Conservation (phyloP, 1,140 invertebrate genomes). For the Parasteatoda tepidariorum region DNA sequence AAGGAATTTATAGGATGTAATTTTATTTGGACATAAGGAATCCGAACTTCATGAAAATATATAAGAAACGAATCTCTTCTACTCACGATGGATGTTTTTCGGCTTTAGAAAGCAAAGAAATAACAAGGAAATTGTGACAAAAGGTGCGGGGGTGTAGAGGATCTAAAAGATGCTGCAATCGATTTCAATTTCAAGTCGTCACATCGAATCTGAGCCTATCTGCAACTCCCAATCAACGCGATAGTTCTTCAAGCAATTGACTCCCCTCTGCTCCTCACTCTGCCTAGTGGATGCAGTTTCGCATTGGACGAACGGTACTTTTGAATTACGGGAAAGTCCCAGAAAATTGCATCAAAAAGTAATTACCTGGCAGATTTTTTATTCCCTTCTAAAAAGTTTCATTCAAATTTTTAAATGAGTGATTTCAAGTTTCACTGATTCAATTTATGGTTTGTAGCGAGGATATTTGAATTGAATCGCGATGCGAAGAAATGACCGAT, state of each 20-base stretch:
- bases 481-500: no score
- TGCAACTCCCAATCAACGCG: slow-evolving; percentile 18
- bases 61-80: no score
- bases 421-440: slow-evolving; percentile 38
- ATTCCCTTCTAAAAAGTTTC: slow-evolving; percentile 7
- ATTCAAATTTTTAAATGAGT: slow-evolving; percentile 34
- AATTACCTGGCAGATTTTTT: slow-evolving; percentile 52
- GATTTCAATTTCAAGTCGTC: slow-evolving; percentile 22
- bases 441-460: slow-evolving; percentile 18
- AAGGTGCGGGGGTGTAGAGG: no score
- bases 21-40: no score
- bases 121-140: no score
- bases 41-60: no score
- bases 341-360: slow-evolving; percentile 49
- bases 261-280: neutral
- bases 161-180: neutral
- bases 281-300: neutral
- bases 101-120: no score
- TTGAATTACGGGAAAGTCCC: slow-evolving; percentile 28
- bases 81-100: no score
- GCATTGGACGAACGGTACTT: slow-evolving; percentile 20
- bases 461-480: no score
- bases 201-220: slow-evolving; percentile 1
- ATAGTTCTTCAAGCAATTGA: slow-evolving; percentile 7
- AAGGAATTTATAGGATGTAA: no score